Evolutionary conservation across 2,797 vertebrate genomes (phyloP), one percentile per base, ranked within the genome.

Genomic region (Vespertilio murinus): DNA sequence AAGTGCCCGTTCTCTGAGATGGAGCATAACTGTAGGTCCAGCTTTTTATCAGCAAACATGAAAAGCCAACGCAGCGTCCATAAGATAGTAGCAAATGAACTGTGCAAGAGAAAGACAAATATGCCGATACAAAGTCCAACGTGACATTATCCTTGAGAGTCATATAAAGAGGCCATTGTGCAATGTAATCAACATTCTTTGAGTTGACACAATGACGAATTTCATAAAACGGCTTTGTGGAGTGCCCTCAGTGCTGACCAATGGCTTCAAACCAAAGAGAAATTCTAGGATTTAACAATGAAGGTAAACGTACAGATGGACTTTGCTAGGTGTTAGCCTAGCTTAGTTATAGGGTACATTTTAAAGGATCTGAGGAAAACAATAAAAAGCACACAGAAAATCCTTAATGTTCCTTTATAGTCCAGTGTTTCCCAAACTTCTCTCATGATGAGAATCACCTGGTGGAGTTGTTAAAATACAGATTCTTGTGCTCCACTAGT

Each of bases 371-470:
- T n/a, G 33, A 90, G 38, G 14, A 82, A 82, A 75, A 28, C 23
- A 38, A 71, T 94, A 56, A 67, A 80, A 93, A 67, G 13, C 33
- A 90, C 67, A 77, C 91, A 71, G 13, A n/a, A 90, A 78, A 79
- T 88, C 28, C 16, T 75, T 82, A 54, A 67, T 45, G n/a, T 59
- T 82, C 20, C 74, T 71, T 85, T 93, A 22, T 61, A 82, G n/a
- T n/a, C n/a, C n/a, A n/a, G n/a, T n/a, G n/a, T n/a, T n/a, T n/a
- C n/a, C n/a, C n/a, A n/a, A n/a, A n/a, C n/a, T n/a, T n/a, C n/a
- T n/a, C n/a, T n/a, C n/a, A n/a, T n/a, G n/a, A n/a, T n/a, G n/a
- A n/a, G n/a, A n/a, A n/a, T n/a, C n/a, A n/a, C n/a, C n/a, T n/a
- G n/a, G n/a, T n/a, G n/a, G n/a, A n/a, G n/a, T n/a, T n/a, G n/a